Percentiles rank a stretch among this genome's conserved stretches.
These are phyloP conservation scores for Heterotis niloticus DNA, from an alignment of 2,113 vertebrate genomes.

Conservation along the genomic window DNA sequence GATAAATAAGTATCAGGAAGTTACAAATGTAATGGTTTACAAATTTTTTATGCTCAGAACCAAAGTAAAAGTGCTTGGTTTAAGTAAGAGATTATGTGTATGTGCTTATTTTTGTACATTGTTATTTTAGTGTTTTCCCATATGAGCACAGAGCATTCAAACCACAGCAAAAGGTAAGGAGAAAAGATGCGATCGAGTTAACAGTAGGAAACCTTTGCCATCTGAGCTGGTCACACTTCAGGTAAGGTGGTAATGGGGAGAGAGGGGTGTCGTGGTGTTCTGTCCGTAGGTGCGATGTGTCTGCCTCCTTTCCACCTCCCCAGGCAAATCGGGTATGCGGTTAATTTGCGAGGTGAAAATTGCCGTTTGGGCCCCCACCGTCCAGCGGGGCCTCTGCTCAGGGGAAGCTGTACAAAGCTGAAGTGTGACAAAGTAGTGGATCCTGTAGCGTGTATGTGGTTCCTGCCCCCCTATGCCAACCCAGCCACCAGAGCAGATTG, in stretches of 20 bases:
- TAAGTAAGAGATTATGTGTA: neutral
- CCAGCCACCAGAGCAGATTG: too few species aligned
- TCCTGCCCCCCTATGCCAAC: too few species aligned
- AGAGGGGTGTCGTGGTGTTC: neutral
- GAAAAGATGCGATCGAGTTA: neutral
- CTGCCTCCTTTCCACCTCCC: conserved; percentile 10
- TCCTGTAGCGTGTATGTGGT: too few species aligned
- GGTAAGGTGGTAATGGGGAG: too few species aligned
- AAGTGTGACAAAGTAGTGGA: too few species aligned
- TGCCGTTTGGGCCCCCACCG: neutral
- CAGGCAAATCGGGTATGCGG: conserved; percentile 19
- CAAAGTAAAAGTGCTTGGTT: neutral
- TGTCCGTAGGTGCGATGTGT: conserved; percentile 7
- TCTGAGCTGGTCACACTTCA: neutral
- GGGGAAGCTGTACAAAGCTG: too few species aligned
- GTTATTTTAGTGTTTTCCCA: neutral
- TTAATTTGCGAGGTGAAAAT: neutral
- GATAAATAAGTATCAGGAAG: neutral
- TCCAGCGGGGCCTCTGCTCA: neutral
- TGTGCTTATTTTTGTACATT: neutral
- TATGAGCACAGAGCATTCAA: neutral
- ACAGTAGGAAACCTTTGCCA: neutral
- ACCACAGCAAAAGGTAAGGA: neutral
- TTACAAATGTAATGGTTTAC: neutral
- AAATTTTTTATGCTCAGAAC: neutral